Conservation (phyloP, 2,797 vertebrate genomes). For the Clarias platycephalus region DNA sequence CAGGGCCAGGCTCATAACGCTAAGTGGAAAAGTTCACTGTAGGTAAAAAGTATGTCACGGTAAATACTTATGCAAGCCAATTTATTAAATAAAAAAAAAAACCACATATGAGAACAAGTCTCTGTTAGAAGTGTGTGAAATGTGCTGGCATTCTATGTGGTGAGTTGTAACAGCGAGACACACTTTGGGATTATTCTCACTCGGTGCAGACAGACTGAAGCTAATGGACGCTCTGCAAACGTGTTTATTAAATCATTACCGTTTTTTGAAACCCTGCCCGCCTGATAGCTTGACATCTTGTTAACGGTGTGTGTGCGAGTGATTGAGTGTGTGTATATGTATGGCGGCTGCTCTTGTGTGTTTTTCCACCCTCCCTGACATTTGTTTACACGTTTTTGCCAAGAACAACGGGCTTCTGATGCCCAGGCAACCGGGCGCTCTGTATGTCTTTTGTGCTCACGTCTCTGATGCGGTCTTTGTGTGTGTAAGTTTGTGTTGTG, state of each 20-base stretch:
- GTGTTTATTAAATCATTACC: slow-evolving; percentile 61
- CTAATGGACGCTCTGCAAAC: slow-evolving; percentile 24
- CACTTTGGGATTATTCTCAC: slow-evolving; percentile 3
- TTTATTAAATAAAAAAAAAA: background rate
- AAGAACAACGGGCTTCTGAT: slow-evolving; percentile 57
- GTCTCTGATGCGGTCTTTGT: slow-evolving; percentile 5
- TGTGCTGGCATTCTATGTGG: background rate
- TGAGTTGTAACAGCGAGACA: background rate
- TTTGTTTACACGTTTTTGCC: slow-evolving; percentile 59
- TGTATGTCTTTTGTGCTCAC: slow-evolving; percentile 37
- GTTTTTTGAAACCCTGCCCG: slow-evolving; percentile 65
- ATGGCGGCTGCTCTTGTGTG: slow-evolving; percentile 21
- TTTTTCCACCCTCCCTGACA: slow-evolving; percentile 52
- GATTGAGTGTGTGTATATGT: slow-evolving; percentile 15
- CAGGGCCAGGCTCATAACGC: no score
- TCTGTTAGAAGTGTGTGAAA: background rate
- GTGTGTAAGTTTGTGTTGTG: background rate
- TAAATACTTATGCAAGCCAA: background rate
- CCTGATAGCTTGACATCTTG: slow-evolving; percentile 46
- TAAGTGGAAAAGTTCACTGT: background rate
- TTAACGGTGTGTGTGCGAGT: slow-evolving; percentile 32
- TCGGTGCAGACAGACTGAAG: slow-evolving; percentile 22
- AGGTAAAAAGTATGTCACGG: background rate
- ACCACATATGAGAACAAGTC: background rate
- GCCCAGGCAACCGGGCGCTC: slow-evolving; percentile 55